Percentiles rank a stretch among this genome's conserved stretches.
These are phyloP conservation scores for Eleginops maclovinus DNA, from an alignment of 2,113 vertebrate genomes.

Conservation along the genomic window DNA sequence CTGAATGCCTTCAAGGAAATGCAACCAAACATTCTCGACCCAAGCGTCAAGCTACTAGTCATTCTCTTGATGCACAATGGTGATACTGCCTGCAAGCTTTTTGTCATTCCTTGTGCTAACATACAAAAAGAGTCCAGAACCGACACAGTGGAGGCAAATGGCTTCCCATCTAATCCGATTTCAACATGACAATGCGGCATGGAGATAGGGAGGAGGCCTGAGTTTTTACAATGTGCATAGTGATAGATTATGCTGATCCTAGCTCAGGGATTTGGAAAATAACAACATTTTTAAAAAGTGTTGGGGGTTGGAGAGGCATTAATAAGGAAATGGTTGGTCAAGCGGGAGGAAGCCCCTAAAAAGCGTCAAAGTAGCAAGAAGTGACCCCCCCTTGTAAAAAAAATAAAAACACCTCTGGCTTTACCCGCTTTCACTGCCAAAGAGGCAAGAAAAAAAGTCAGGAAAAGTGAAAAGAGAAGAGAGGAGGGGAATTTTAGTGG, in stretches of 20 bases:
- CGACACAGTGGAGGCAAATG: slow-evolving; percentile 66
- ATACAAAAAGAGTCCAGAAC: slow-evolving; percentile 64
- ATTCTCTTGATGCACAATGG: slow-evolving; percentile 49
- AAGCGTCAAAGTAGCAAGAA: slow-evolving; percentile 60
- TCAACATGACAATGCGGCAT: slow-evolving; percentile 73
- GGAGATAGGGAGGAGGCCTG: slow-evolving; percentile 64
- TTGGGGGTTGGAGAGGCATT: slow-evolving; percentile 63
- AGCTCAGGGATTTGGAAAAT: slow-evolving; percentile 55
- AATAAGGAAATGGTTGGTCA: slow-evolving; percentile 64
- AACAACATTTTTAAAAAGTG: not conserved
- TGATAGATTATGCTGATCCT: slow-evolving; percentile 82
- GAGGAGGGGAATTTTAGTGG: slow-evolving; percentile 67
- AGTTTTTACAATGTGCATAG: slow-evolving; percentile 75
- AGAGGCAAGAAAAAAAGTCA: slow-evolving; percentile 21
- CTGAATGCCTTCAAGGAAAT: slow-evolving; percentile 38
- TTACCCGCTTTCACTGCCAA: slow-evolving; percentile 46
- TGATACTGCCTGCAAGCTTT: slow-evolving; percentile 53
- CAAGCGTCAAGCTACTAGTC: slow-evolving; percentile 46
- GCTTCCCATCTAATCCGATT: slow-evolving; percentile 78
- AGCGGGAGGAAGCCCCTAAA: slow-evolving; percentile 65
- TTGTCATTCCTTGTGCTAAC: slow-evolving; percentile 65
- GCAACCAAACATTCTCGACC: slow-evolving; percentile 46
- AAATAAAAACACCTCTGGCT: slow-evolving; percentile 64
- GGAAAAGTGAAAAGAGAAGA: slow-evolving; percentile 37
- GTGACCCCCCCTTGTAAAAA: slow-evolving; percentile 55